Evolutionary conservation across 2,888 invertebrate species (phyloP), one percentile per base, ranked within the genome.

Genomic region (Rotaria socialis): DNA sequence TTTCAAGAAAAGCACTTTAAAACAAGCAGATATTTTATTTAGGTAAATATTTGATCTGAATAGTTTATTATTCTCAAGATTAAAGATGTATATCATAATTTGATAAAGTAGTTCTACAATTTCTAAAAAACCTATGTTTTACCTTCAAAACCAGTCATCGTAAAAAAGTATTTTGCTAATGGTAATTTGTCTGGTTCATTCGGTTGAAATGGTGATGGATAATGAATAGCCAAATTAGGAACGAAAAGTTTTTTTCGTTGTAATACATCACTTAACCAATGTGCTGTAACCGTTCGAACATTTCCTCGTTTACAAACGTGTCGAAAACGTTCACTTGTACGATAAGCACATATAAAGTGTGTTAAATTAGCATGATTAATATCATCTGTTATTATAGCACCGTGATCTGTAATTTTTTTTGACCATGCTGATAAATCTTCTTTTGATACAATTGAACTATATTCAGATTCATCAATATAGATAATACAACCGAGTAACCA

Each of bases 401-500:
- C 96, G 90, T 94, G 94, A 87, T 94, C 93, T 87, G 93, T 93
- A 86, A 96, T 94, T 0, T 94, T 93, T 91, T 91, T 88, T 80
- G 41, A 84, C 86, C 86, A 86, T 56, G 84, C 43, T n/a, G 24
- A 35, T 41, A 85, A 56, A n/a, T 84, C 43, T 10, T 85, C 86
- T 84, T 55, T 75, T 5, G 86, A 55, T 35, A 80, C 35, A 27
- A 86, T 41, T 10, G 80, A 85, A 60, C 84, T 55, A 27, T 75
- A 85, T 47, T 85, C 85, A 55, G 67, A 55, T 67, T 55, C 27
- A 60, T 80, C 24, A 88, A 96, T 94, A 88, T 89, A 95, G 90
- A 98, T 97, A 58, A 96, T 94, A 91, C 97, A 97, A 14, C 97
- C 97, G 56, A 96, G 92, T 84, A 98, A 92, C 91, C 96, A 97